Base-by-base conservation (phyloP, 2,888 invertebrate genomes). In the Caenorhabditis angaria region DNA sequence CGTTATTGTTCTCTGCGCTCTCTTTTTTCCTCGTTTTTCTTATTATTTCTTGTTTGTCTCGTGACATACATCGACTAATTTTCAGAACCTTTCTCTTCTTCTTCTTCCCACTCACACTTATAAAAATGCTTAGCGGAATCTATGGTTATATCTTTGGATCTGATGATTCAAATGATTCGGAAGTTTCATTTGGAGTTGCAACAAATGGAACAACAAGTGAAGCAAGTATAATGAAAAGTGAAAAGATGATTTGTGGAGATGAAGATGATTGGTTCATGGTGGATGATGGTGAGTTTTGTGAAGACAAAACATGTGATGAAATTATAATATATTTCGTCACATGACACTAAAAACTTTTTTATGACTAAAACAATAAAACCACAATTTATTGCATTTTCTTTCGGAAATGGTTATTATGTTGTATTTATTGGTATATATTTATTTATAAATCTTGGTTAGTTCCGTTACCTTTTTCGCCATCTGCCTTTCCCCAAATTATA, bases 101-200 rank as follows among this genome's bases (percentile, higher is more conserved):
- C 14, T 18, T 12, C 41, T 41, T 32, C 32, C 32, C 32, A 32
- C 32, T 8, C 32, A 32, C 32, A 32, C 32, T 8, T 10, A 27
- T 5, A 32, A 5, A 32, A 41, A 69, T 69, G 69, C 69, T 69
- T 35, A 35, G 64, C 64, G 64, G 64, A 35, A 29, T 69, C 60
- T 69, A 69, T 59, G 69, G 48, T 35, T 69, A 69, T 32, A 50
- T 69, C 51, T 69, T 69, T 63, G 69, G 69, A 14, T 59, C 50
- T 18, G 69, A 69, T 32, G 62, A 69, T 63, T 69, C 69, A 24
- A 69, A 64, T 48, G 64, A 69, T 47, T 64, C 69, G 22, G 41
- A 41, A 41, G 18, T 6, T 14, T 12, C 10, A 12, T 14, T 41
- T 14, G 41, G 18, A 32, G 32, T 32, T 8, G 5, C 32, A 5